These are phyloP conservation scores for Rhabdomys dilectus DNA, from an alignment of 2,113 vertebrate genomes.

Conservation along the genomic window DNA sequence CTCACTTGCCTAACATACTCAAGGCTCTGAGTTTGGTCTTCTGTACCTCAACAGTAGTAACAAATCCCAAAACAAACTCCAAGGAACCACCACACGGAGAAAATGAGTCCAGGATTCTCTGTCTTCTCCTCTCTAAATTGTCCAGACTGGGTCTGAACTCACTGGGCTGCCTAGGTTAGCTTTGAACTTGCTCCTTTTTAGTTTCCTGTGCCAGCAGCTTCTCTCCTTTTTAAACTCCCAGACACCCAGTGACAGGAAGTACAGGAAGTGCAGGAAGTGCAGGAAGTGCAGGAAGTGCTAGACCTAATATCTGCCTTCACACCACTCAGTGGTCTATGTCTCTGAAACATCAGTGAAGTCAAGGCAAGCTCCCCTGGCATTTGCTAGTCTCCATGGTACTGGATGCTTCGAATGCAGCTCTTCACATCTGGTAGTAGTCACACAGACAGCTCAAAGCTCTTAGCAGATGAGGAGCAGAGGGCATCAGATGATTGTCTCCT, in stretches of 20 bases:
- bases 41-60: not conserved
- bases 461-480: conserved; percentile 27
- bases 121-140: not conserved
- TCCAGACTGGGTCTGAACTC: not conserved
- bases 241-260: not conserved
- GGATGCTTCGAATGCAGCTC: not conserved
- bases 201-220: not conserved
- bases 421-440: not conserved
- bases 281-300: not conserved
- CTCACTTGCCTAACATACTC: not conserved
- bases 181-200: not conserved
- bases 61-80: not conserved
- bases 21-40: not conserved
- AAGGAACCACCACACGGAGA: not conserved
- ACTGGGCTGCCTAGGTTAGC: not conserved
- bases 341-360: conserved; percentile 20
- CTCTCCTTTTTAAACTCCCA: not conserved
- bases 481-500: conserved; percentile 6
- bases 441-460: not conserved
- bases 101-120: not conserved
- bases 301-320: not conserved
- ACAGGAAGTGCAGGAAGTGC: not conserved
- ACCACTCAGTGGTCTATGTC: not conserved
- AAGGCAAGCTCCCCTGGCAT: not conserved
- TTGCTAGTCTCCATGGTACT: not conserved